Percentiles rank a stretch among this genome's conserved stretches.
phyloP scores from a whole-genome alignment of 64 coral and sea anemone species.

The Catalaphyllia jardinei region DNA sequence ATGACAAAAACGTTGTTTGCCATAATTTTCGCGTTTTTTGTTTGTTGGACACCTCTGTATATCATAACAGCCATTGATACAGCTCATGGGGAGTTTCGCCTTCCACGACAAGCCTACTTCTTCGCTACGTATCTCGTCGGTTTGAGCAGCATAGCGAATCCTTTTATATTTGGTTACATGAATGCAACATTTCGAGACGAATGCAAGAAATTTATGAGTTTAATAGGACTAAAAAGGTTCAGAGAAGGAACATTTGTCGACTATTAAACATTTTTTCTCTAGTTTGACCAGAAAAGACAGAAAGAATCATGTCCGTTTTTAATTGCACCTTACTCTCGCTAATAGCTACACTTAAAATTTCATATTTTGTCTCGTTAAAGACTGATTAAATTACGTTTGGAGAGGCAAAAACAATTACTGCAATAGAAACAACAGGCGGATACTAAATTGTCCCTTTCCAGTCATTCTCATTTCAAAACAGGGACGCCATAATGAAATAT shows the following conservation, averaged over 20 bases:
- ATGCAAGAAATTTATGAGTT: not conserved
- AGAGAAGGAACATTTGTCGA: not conserved
- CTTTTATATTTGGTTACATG: slow-evolving; percentile 22
- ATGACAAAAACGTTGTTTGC: slow-evolving; percentile 32
- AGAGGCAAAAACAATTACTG: no score
- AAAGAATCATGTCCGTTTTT: not conserved
- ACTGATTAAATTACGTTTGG: not conserved
- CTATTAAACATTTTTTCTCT: not conserved
- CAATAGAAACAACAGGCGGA: no score
- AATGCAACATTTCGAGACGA: slow-evolving; percentile 8
- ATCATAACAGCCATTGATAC: slow-evolving; percentile 7
- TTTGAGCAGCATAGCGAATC: slow-evolving; percentile 4
- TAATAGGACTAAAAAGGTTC: not conserved
- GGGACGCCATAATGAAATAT: no score
- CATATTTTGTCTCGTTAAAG: no score
- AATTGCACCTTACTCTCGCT: not conserved
- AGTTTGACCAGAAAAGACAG: no score
- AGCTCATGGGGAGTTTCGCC: not conserved
- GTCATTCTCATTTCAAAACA: no score
- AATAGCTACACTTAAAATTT: no score
- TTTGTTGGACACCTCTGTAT: slow-evolving; percentile 20
- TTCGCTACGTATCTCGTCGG: not conserved
- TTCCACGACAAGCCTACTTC: slow-evolving; percentile 11
- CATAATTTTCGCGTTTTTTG: slow-evolving; percentile 4
- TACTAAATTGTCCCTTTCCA: no score